Conservation (phyloP, 2,888 invertebrate genomes). For the Ditula angustiorana region DNA sequence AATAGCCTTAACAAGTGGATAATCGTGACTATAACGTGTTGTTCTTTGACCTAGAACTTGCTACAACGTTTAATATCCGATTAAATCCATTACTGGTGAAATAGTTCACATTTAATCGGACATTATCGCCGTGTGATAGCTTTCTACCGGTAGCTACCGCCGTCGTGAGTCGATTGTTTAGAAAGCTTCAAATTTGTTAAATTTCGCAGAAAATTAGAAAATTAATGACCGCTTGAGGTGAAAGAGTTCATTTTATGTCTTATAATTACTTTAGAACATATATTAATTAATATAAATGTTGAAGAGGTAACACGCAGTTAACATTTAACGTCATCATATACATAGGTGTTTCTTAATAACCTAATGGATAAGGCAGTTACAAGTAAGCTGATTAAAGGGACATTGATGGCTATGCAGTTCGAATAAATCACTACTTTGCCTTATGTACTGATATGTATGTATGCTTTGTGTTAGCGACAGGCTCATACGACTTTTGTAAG, state of each 20-base stretch:
- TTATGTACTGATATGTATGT: no score
- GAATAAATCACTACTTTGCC: no score
- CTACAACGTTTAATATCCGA: constrained; percentile 10
- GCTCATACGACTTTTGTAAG: no score
- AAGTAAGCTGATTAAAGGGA: no score
- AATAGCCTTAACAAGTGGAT: background rate
- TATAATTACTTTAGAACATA: background rate
- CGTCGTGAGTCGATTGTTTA: constrained; percentile 33
- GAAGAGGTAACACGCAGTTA: no score
- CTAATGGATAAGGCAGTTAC: no score
- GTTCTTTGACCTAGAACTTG: constrained; percentile 39
- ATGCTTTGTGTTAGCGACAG: no score
- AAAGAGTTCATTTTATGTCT: constrained; percentile 6
- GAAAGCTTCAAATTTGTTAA: constrained; percentile 38
- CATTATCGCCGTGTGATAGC: constrained; percentile 31
- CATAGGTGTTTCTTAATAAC: no score
- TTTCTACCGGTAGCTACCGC: constrained; percentile 30
- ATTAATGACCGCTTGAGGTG: constrained; percentile 6
- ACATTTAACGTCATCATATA: no score
- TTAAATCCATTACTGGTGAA: constrained; percentile 15
- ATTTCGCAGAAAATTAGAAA: constrained; percentile 40
- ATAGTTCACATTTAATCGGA: constrained; percentile 31
- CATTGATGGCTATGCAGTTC: no score
- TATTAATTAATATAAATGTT: no score
- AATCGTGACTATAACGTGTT: constrained; percentile 18